These are phyloP conservation scores for Ailurus styani DNA, from an alignment of 2,113 vertebrate species.

Conservation along the genomic window DNA sequence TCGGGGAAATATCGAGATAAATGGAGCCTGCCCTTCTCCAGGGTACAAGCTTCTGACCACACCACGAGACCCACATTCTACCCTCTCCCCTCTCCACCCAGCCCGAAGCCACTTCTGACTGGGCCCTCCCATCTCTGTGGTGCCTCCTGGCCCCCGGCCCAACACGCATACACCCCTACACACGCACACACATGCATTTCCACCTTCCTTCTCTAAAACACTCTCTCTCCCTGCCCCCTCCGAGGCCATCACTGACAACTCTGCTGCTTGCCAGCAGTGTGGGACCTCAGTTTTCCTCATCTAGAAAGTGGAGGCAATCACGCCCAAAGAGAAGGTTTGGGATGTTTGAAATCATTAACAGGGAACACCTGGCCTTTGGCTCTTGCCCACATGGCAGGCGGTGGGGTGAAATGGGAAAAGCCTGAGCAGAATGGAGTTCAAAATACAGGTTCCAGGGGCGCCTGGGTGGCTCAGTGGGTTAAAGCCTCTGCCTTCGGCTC, in stretches of 20 bases:
- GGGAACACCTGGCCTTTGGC: not conserved
- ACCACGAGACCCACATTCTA: not conserved
- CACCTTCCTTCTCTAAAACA: not conserved
- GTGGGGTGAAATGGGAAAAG: not conserved
- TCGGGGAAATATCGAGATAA: not conserved
- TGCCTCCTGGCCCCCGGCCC: not conserved
- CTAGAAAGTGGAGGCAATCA: conserved; percentile 23
- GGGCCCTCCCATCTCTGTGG: not conserved
- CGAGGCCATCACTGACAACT: not conserved
- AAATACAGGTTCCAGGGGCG: not conserved
- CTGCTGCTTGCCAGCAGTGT: not conserved
- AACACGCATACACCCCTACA: not conserved
- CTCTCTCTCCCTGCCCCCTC: not conserved
- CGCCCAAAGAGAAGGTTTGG: not conserved
- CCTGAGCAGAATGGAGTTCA: not conserved
- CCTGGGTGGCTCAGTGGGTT: too few species aligned
- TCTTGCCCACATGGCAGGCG: not conserved
- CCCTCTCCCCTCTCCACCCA: not conserved
- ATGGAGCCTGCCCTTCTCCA: not conserved
- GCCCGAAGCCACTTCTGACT: not conserved
- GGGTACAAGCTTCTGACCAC: not conserved
- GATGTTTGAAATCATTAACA: not conserved
- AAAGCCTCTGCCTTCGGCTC: too few species aligned
- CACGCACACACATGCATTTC: not conserved
- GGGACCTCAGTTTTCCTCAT: conserved; percentile 18